Evolutionary conservation across 2,888 invertebrate genomes (phyloP), one percentile per base, ranked within the genome.

Genomic region (Spodoptera exigua): DNA sequence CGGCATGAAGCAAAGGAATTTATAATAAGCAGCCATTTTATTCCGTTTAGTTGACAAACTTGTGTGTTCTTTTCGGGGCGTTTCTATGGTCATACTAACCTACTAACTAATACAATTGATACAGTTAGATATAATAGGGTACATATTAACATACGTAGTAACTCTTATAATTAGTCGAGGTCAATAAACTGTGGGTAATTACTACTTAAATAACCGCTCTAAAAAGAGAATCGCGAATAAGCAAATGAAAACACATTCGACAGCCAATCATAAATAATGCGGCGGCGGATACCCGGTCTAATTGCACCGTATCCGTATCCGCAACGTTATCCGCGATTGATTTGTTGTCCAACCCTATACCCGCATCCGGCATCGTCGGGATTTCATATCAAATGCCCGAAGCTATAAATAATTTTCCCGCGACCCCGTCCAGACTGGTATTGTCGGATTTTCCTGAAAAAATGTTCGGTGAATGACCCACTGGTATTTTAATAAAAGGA

Each of bases 291-390:
- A 46, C 54, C 49, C 37, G 44, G 14, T 49, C 52, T 72, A 74
- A 72, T 72, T 74, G 65, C 53, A 44, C 51, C 51, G 57, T 49
- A 70, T 74, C 74, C 54, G 60, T 59, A 59, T 61, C 75, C 67
- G 59, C 51, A 48, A 37, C 41, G 54, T 51, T 57, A 53, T 59
- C 55, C 74, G 34, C 65, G 65, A 74, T 75, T 71, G 64, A 75
- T 74, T 74, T 63, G 72, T 64, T 68, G 57, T 64, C 61, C 68
- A 35, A 39, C 46, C 53, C 51, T 57, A 54, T 17, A 32, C 35
- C 49, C 58, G 49, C 70, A 63, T 70, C 66, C 72, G 59, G 53
- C 44, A 5, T 17, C 47, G 45, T 56, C 67, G 46, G 57, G 56
- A 66, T 66, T 61, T 62, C 67, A 70, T 71, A 71, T 71, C 55